Conservation (phyloP, 2,113 vertebrate species). For the Peromyscus californicus region DNA sequence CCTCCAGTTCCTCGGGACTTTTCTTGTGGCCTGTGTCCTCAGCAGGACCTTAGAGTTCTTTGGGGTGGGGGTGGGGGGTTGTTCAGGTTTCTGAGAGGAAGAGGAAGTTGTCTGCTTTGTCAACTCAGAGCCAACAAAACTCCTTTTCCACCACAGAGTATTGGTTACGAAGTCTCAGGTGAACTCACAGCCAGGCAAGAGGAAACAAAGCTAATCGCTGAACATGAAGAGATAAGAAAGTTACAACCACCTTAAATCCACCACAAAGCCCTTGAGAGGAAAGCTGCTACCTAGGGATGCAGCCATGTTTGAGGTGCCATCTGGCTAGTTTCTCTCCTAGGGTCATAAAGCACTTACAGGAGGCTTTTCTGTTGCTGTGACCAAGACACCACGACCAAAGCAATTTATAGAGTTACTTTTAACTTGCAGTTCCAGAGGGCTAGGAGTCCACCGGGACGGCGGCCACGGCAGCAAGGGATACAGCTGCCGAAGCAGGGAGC, state of each 20-base stretch:
- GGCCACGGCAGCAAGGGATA: not conserved
- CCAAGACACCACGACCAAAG: not conserved
- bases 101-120: not conserved
- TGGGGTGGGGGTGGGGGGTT: too few species aligned
- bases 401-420: not conserved
- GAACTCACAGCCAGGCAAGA: not conserved
- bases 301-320: not conserved
- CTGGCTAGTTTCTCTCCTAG: not conserved
- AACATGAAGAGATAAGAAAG: not conserved
- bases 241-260: not conserved
- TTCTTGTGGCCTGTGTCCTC: not conserved
- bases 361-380: not conserved
- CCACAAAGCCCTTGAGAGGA: not conserved
- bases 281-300: not conserved
- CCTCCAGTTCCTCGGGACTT: not conserved
- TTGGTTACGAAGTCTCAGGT: not conserved
- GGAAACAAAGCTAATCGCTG: not conserved
- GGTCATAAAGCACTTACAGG: not conserved
- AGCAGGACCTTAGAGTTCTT: not conserved
- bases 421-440: too few species aligned
- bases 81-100: not conserved
- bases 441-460: not conserved
- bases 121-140: not conserved
- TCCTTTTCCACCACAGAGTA: not conserved
- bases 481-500: not conserved